A percentile compares a stretch with the other conserved stretches of the same genome.
Evolutionary conservation across 2,113 vertebrate species (phyloP).

Genomic region (Archilochus colubris): DNA sequence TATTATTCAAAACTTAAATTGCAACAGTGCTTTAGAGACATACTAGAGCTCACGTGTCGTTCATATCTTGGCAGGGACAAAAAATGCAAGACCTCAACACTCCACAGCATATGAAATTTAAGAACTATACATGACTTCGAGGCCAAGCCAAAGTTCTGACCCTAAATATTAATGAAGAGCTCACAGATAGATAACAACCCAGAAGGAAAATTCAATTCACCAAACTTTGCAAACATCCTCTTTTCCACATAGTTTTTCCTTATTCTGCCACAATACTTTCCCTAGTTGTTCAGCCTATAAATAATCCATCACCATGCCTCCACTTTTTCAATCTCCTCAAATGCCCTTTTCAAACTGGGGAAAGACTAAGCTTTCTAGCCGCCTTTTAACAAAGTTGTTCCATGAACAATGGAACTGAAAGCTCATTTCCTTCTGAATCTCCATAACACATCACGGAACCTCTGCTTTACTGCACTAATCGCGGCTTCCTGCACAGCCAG

Average conservation of each 20-base stretch:
- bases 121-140: neutral
- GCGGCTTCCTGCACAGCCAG: neutral
- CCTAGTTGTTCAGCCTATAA: neutral
- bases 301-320: neutral
- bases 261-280: neutral
- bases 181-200: neutral
- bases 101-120: neutral
- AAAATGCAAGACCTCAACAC: neutral
- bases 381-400: slow-evolving; percentile 13
- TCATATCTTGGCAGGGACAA: neutral
- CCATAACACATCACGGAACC: neutral
- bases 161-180: neutral
- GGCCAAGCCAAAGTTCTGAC: neutral
- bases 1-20: neutral
- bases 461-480: neutral
- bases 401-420: neutral
- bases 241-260: slow-evolving; percentile 3
- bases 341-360: neutral
- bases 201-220: neutral
- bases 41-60: neutral
- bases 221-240: neutral
- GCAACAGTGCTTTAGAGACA: neutral
- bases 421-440: neutral
- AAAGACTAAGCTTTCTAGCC: neutral
- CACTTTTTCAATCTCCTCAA: neutral